A percentile compares a stretch with the other conserved stretches of the same genome.
phyloP scores from a whole-genome alignment of 2,888 invertebrate species.

The Salticus scenicus region DNA sequence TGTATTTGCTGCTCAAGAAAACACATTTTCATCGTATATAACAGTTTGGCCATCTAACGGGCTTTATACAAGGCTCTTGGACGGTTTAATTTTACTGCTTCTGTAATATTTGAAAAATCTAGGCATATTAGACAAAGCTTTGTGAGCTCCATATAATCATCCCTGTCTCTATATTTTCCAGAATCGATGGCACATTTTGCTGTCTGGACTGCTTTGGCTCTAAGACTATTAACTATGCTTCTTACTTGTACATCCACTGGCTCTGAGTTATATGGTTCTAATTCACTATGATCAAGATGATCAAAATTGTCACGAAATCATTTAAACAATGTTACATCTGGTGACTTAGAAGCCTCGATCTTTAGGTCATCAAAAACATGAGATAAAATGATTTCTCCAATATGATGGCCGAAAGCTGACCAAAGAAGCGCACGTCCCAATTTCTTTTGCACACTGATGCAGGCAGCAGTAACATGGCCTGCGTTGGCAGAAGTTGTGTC shows the following conservation, averaged over 20 bases:
- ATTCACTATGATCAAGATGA: not conserved
- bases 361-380: conserved; percentile 1
- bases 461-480: not conserved
- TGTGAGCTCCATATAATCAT: conserved; percentile 7
- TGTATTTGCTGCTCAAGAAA: not conserved
- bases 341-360: conserved; percentile 8
- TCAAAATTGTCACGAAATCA: conserved; percentile 17
- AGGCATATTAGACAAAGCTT: not conserved
- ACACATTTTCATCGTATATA: not conserved
- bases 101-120: not conserved
- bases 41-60: conserved; percentile 10
- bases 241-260: conserved; percentile 11
- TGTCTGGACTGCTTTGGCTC: not conserved
- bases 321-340: conserved; percentile 1
- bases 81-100: not conserved
- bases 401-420: conserved; percentile 18
- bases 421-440: not conserved
- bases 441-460: not conserved
- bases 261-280: not conserved
- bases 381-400: conserved; percentile 8
- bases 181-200: not conserved
- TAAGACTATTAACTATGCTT: conserved; percentile 1
- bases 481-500: not conserved
- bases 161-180: not conserved
- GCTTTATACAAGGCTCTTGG: conserved; percentile 10